Conservation (phyloP, 2,888 invertebrate genomes). For the Drosophila cyrtoloma region DNA sequence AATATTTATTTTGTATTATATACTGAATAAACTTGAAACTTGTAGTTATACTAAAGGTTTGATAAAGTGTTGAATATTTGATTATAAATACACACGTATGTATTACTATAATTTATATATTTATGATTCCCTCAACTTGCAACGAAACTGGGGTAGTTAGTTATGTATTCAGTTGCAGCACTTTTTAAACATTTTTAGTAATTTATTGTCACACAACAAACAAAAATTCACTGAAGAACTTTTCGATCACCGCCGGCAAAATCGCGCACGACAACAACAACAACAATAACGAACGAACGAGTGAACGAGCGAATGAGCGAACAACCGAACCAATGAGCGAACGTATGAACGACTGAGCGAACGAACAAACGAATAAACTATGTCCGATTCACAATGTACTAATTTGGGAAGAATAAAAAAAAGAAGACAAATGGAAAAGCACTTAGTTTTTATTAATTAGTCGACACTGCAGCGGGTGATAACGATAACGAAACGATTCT, state of each 20-base stretch:
- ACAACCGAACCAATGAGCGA: background rate
- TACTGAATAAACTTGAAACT: conserved; percentile 15
- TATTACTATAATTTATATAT: background rate
- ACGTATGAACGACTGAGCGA: background rate
- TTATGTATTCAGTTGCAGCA: conserved; percentile 20
- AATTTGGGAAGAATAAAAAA: conserved; percentile 1
- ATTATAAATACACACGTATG: conserved; percentile 1
- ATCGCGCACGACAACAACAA: conserved; percentile 36
- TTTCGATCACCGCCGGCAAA: conserved; percentile 73
- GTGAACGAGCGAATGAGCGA: background rate
- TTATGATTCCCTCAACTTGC: background rate
- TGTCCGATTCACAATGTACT: background rate
- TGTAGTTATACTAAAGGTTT: conserved; percentile 8
- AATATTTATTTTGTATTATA: conserved; percentile 21
- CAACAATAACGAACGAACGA: conserved; percentile 3
- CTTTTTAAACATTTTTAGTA: conserved; percentile 22
- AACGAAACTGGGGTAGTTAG: conserved; percentile 4
- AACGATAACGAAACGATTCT: conserved; percentile 24
- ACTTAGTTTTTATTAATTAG: conserved; percentile 1
- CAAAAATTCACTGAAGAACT: conserved; percentile 63
- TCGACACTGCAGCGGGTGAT: background rate
- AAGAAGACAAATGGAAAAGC: conserved; percentile 8
- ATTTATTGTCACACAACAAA: conserved; percentile 58
- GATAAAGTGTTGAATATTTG: conserved; percentile 15
- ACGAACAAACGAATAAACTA: background rate